Conservation (phyloP, 2,113 vertebrate genomes). For the Thalassoma bifasciatum region DNA sequence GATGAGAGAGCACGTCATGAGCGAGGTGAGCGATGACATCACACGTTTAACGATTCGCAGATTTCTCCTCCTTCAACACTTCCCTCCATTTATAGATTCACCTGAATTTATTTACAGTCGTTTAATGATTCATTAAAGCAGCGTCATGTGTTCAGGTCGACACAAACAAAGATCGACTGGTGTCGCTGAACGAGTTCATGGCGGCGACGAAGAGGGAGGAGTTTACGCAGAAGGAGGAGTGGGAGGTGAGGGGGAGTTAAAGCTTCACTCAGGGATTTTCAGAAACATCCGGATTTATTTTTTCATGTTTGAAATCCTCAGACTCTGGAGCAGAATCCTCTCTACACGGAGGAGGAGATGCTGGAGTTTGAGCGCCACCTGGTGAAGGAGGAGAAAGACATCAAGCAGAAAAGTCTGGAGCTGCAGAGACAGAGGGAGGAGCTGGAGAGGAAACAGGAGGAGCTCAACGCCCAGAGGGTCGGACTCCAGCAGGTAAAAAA, state of each 20-base stretch:
- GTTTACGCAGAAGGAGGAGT: slow-evolving; percentile 90
- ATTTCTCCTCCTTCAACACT: too few species aligned
- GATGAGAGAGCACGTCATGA: slow-evolving; percentile 97
- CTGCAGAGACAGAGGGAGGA: slow-evolving; percentile 88
- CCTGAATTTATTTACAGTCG: too few species aligned
- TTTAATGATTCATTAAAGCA: background rate
- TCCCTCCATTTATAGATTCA: too few species aligned
- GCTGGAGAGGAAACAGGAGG: slow-evolving; percentile 88
- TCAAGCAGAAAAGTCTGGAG: slow-evolving; percentile 85
- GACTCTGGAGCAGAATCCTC: slow-evolving; percentile 90
- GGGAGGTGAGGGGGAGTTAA: slow-evolving; percentile 88
- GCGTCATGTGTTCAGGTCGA: slow-evolving; percentile 85
- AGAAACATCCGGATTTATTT: too few species aligned
- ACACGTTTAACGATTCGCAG: background rate
- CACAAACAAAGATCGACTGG: slow-evolving; percentile 88
- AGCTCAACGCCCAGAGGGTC: slow-evolving; percentile 87
- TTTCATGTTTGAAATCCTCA: slow-evolving; percentile 67
- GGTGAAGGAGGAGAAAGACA: slow-evolving; percentile 84
- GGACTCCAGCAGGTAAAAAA: slow-evolving; percentile 87
- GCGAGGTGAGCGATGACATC: slow-evolving; percentile 83
- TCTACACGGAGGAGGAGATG: slow-evolving; percentile 91
- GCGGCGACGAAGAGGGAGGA: slow-evolving; percentile 88
- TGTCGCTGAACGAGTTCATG: slow-evolving; percentile 91
- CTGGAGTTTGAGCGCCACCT: slow-evolving; percentile 89
- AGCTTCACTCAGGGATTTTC: too few species aligned